Conservation (phyloP, 2,888 invertebrate species). For the Notodonta ziczac region DNA sequence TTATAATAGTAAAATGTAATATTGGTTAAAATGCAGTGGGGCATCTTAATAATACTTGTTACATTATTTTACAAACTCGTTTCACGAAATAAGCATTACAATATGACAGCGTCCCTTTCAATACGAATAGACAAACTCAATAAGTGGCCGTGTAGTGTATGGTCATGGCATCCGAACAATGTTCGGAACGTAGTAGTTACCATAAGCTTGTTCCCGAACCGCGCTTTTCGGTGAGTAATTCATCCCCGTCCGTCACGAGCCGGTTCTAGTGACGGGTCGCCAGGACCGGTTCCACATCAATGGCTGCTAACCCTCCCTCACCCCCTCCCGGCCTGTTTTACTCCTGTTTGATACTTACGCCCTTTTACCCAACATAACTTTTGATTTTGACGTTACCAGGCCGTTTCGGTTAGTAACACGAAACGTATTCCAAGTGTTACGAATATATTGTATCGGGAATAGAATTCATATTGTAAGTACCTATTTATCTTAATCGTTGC, state of each 20-base stretch:
- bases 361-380: slow-evolving; percentile 61
- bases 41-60: background rate
- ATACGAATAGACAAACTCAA: slow-evolving; percentile 9
- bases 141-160: slow-evolving; percentile 17
- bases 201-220: slow-evolving; percentile 54
- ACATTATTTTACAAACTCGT: background rate
- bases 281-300: slow-evolving; percentile 80
- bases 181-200: slow-evolving; percentile 43
- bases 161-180: slow-evolving; percentile 36
- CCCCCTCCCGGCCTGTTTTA: slow-evolving; percentile 63
- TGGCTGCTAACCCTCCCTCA: slow-evolving; percentile 74
- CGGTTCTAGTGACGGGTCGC: slow-evolving; percentile 64
- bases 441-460: slow-evolving; percentile 9
- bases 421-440: background rate
- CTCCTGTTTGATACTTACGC: slow-evolving; percentile 59
- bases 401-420: slow-evolving; percentile 39
- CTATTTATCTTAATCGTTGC: slow-evolving; percentile 47
- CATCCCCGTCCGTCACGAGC: slow-evolving; percentile 76
- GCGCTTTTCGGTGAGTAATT: slow-evolving; percentile 65
- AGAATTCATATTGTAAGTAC: slow-evolving; percentile 21
- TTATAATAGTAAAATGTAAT: too few species aligned
- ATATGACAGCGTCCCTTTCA: background rate
- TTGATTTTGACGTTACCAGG: slow-evolving; percentile 66
- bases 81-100: background rate
- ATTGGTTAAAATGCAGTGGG: too few species aligned